A percentile compares a stretch with the other conserved stretches of the same genome.
Evolutionary conservation across 2,888 invertebrate species (phyloP).

Genomic region (Galeopsomyia nigrocyanea): DNA sequence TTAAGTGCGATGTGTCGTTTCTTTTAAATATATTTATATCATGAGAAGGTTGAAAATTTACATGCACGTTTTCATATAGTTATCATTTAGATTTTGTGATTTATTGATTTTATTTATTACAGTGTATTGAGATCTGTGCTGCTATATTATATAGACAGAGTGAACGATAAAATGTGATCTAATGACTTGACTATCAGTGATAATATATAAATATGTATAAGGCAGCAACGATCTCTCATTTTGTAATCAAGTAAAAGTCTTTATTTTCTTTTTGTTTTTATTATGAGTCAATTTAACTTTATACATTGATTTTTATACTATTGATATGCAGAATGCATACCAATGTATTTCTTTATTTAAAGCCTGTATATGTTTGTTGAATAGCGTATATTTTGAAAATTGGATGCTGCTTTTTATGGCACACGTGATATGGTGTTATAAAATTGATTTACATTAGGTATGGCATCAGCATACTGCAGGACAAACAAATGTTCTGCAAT

Average conservation of each 20-base stretch:
- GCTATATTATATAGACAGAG: constrained; percentile 8
- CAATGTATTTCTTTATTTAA: constrained; percentile 45
- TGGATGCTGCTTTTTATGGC: constrained; percentile 47
- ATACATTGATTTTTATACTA: constrained; percentile 14
- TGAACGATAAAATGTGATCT: neutral
- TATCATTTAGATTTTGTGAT: neutral
- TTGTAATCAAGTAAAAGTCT: constrained; percentile 1
- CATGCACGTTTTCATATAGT: constrained; percentile 42
- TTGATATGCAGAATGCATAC: constrained; percentile 7
- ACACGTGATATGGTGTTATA: constrained; percentile 32
- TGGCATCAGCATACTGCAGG: constrained; percentile 28
- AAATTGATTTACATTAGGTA: constrained; percentile 32
- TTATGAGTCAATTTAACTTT: constrained; percentile 7
- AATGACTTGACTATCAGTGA: constrained; percentile 3
- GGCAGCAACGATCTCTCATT: constrained; percentile 25
- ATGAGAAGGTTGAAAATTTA: constrained; percentile 30
- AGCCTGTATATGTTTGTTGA: constrained; percentile 67
- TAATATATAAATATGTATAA: neutral
- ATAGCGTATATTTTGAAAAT: constrained; percentile 41
- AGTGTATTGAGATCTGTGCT: constrained; percentile 42
- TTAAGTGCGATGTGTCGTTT: constrained; percentile 55
- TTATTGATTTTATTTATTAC: constrained; percentile 13
- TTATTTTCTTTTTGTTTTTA: constrained; percentile 6
- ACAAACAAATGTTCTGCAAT: constrained; percentile 31
- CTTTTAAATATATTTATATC: constrained; percentile 35